Conservation (phyloP, 2,888 invertebrate species). For the Troides helena region DNA sequence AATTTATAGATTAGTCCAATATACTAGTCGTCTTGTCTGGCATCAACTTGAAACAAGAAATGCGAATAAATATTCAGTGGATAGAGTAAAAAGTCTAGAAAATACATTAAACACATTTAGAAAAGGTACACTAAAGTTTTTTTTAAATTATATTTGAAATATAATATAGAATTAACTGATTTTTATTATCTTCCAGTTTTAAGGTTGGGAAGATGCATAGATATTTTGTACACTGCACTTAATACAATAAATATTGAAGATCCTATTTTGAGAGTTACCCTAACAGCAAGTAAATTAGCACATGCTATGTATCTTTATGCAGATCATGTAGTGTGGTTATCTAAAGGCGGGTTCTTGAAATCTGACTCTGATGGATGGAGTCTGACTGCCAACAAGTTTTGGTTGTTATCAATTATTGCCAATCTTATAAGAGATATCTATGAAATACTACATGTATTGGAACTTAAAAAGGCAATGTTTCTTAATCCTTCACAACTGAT, state of each 20-base stretch:
- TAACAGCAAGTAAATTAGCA: slow-evolving; percentile 89
- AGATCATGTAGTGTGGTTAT: slow-evolving; percentile 93
- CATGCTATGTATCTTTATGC: slow-evolving; percentile 89
- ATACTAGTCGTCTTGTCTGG: slow-evolving; percentile 89
- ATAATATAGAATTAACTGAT: background rate
- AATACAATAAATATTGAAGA: slow-evolving; percentile 87
- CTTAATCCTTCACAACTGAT: slow-evolving; percentile 68
- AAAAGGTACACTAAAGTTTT: slow-evolving; percentile 84
- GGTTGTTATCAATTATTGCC: slow-evolving; percentile 90
- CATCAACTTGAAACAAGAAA: slow-evolving; percentile 84
- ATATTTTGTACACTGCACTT: slow-evolving; percentile 87
- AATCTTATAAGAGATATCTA: slow-evolving; percentile 91
- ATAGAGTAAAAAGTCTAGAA: slow-evolving; percentile 89
- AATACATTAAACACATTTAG: slow-evolving; percentile 91
- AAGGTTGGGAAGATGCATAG: slow-evolving; percentile 91
- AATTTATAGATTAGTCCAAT: slow-evolving; percentile 87
- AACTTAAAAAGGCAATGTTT: slow-evolving; percentile 63
- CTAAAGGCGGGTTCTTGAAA: slow-evolving; percentile 84
- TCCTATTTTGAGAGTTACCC: slow-evolving; percentile 83
- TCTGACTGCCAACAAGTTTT: slow-evolving; percentile 87
- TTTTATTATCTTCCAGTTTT: slow-evolving; percentile 83
- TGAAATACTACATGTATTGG: slow-evolving; percentile 85
- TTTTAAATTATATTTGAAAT: background rate
- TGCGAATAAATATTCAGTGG: slow-evolving; percentile 83
- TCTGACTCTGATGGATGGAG: slow-evolving; percentile 89